A percentile compares a stretch with the other conserved stretches of the same genome.
Conservation (phyloP, 2,113 vertebrate species). For the Rhineura floridana region DNA sequence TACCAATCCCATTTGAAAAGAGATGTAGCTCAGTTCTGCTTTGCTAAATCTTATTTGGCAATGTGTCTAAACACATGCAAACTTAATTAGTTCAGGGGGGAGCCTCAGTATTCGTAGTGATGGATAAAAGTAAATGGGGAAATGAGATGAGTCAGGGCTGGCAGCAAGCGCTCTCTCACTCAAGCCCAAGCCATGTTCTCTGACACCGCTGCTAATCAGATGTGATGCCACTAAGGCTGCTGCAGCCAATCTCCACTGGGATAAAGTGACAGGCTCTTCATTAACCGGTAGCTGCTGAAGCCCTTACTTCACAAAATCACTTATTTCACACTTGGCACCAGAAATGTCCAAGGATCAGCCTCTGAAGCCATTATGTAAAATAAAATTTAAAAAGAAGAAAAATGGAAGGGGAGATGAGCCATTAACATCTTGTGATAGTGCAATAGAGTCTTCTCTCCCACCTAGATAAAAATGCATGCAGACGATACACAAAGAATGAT, state of each 20-base stretch:
- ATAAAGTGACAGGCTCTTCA: conserved; percentile 46
- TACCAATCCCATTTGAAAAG: conserved; percentile 73
- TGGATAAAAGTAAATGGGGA: conserved; percentile 78
- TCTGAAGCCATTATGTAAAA: conserved; percentile 65
- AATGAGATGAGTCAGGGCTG: conserved; percentile 81
- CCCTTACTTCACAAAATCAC: conserved; percentile 23
- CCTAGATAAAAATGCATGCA: neutral
- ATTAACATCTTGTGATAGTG: conserved; percentile 52
- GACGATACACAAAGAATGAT: neutral
- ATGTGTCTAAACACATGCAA: conserved; percentile 83
- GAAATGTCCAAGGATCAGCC: conserved; percentile 56
- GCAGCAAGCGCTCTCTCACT: conserved; percentile 73
- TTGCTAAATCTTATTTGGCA: conserved; percentile 86
- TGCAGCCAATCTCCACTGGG: conserved; percentile 40
- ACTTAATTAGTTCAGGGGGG: conserved; percentile 82
- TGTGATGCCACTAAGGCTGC: conserved; percentile 59
- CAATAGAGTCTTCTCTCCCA: conserved; percentile 49
- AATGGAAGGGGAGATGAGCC: conserved; percentile 41
- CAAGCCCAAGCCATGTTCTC: conserved; percentile 62
- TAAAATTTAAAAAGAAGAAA: neutral
- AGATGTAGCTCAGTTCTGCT: conserved; percentile 82
- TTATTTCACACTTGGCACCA: conserved; percentile 60
- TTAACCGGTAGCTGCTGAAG: conserved; percentile 36
- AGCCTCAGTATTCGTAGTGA: conserved; percentile 76
- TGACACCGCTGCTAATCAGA: conserved; percentile 73